Evolutionary conservation across 2,888 invertebrate genomes (phyloP).

Genomic region (Macroteleia sp.): DNA sequence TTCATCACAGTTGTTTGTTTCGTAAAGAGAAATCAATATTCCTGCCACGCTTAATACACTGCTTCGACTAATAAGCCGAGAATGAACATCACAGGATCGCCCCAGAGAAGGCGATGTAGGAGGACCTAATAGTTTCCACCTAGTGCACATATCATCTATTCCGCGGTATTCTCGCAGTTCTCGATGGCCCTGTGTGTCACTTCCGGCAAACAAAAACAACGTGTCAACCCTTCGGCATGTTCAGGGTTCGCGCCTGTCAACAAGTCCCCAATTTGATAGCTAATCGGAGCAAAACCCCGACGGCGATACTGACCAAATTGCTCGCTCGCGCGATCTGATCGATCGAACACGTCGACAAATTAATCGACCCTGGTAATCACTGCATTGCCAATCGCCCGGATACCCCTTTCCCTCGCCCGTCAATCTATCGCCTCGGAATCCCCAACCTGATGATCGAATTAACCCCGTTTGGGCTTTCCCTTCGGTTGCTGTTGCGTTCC

Average conservation of each 20-base stretch:
- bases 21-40: slow-evolving; percentile 62
- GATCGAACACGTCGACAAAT: slow-evolving; percentile 43
- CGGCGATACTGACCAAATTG: slow-evolving; percentile 2
- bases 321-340: slow-evolving; percentile 35
- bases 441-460: slow-evolving; percentile 41
- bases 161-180: slow-evolving; percentile 51
- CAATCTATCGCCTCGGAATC: slow-evolving; percentile 31
- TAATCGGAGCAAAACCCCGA: background rate
- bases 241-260: background rate
- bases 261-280: background rate
- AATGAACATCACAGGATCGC: slow-evolving; percentile 16
- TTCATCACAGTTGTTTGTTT: slow-evolving; percentile 47
- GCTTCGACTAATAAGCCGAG: slow-evolving; percentile 35
- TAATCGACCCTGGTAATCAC: slow-evolving; percentile 59
- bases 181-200: slow-evolving; percentile 37
- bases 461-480: slow-evolving; percentile 15
- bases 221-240: slow-evolving; percentile 27
- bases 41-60: slow-evolving; percentile 31
- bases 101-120: background rate
- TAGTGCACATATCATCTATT: slow-evolving; percentile 3
- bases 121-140: background rate
- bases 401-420: background rate
- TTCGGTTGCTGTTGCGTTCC: too few relatives aligned
- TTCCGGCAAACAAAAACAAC: slow-evolving; percentile 72
- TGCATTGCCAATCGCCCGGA: slow-evolving; percentile 37